A percentile compares a stretch with the other conserved stretches of the same genome.
These are phyloP conservation scores for Lophura nycthemera DNA, from an alignment of 2,113 vertebrate genomes.

Conservation along the genomic window DNA sequence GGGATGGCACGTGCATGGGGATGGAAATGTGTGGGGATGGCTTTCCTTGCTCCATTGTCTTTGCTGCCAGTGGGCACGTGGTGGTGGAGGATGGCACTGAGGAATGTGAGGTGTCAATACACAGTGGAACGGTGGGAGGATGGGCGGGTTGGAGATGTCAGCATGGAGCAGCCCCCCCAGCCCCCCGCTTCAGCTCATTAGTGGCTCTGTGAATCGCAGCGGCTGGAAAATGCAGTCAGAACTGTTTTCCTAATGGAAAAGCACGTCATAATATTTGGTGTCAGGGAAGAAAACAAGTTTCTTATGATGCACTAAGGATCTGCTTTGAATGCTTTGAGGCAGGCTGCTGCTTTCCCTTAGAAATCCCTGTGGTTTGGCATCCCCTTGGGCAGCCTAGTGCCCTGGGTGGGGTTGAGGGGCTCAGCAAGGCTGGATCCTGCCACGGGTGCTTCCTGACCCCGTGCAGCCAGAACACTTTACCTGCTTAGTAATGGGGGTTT, in stretches of 20 bases:
- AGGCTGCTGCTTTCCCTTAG: background rate
- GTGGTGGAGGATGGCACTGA: background rate
- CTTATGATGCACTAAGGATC: background rate
- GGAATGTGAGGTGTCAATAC: background rate
- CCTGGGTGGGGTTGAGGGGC: too few species aligned
- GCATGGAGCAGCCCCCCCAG: background rate
- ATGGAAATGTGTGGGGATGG: background rate
- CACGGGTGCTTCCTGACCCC: too few species aligned
- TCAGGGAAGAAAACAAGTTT: conserved; percentile 40
- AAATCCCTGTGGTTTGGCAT: background rate
- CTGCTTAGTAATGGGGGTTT: rapidly evolving
- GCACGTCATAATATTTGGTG: conserved; percentile 70
- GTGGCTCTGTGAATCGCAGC: background rate
- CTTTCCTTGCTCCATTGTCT: background rate
- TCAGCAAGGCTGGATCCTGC: too few species aligned
- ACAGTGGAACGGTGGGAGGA: background rate
- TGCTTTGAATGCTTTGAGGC: background rate
- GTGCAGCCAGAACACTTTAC: rapidly evolving
- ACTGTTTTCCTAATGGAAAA: conserved; percentile 12
- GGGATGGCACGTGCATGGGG: background rate
- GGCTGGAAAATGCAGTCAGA: conserved; percentile 49
- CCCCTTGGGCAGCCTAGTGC: background rate
- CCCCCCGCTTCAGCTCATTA: conserved; percentile 9
- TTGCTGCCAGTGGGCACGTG: background rate
- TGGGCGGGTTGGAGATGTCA: conserved; percentile 30